Evolutionary conservation across 1,140 invertebrate species (phyloP).

Genomic region (Oreohelix idahoensis): DNA sequence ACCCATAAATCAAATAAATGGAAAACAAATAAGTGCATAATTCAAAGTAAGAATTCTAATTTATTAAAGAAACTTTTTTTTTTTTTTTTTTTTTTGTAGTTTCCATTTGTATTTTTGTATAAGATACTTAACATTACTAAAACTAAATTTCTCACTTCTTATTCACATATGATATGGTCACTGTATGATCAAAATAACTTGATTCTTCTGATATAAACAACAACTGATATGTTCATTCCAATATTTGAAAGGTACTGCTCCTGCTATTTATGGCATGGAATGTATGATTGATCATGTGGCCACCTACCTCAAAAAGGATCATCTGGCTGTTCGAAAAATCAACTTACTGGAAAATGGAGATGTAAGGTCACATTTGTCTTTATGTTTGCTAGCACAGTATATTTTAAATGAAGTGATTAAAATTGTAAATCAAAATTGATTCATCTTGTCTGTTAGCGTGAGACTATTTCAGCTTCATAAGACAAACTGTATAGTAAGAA

Average conservation of each 20-base stretch:
- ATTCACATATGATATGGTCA: background rate
- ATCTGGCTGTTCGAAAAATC: conserved; percentile 75
- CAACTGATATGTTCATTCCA: too few species aligned
- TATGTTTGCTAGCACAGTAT: too few species aligned
- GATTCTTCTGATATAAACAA: background rate
- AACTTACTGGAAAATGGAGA: conserved; percentile 69
- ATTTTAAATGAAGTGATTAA: too few species aligned
- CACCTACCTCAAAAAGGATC: conserved; percentile 79
- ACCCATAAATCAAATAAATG: too few species aligned
- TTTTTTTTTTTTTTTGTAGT: background rate
- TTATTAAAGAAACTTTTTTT: too few species aligned
- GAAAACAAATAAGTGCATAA: too few species aligned
- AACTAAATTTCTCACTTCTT: background rate
- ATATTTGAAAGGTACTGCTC: conserved; percentile 58
- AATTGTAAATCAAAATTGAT: too few species aligned
- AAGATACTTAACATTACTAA: background rate
- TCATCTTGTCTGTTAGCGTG: too few species aligned
- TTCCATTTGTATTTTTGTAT: background rate
- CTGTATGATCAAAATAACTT: background rate
- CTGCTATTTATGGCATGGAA: conserved; percentile 77
- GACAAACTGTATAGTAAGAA: too few species aligned
- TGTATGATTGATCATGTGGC: conserved; percentile 88
- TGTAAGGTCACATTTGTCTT: conserved; percentile 44
- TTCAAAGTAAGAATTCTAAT: too few species aligned
- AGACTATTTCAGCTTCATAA: too few species aligned